Evolutionary conservation across 1,140 invertebrate species (phyloP).

Genomic region (Helicoverpa armigera): DNA sequence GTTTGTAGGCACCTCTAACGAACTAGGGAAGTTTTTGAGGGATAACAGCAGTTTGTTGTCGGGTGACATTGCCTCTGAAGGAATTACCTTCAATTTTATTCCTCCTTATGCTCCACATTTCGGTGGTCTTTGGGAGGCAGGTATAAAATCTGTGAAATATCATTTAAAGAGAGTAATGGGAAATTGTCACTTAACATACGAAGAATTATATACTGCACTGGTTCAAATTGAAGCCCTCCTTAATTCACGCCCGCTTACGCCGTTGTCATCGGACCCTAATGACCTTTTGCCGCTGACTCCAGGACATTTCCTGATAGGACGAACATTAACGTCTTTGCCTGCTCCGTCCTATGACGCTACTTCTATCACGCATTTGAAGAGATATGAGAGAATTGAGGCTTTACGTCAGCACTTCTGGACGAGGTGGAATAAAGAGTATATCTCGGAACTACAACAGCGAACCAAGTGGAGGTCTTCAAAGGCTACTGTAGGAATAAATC

Average conservation of each 20-base stretch:
- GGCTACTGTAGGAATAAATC: slow-evolving; percentile 19
- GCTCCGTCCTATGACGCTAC: not conserved
- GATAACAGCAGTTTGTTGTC: slow-evolving; percentile 46
- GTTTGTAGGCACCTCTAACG: slow-evolving; percentile 51
- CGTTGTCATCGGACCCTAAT: slow-evolving; percentile 54
- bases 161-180: slow-evolving; percentile 64
- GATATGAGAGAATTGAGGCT: slow-evolving; percentile 38
- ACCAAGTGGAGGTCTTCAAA: slow-evolving; percentile 49
- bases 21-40: slow-evolving; percentile 50
- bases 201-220: slow-evolving; percentile 61
- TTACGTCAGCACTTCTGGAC: slow-evolving; percentile 70
- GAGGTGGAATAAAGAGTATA: slow-evolving; percentile 74
- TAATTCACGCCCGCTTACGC: slow-evolving; percentile 66
- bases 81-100: slow-evolving; percentile 71
- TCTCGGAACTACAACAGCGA: slow-evolving; percentile 49
- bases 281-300: slow-evolving; percentile 58
- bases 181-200: slow-evolving; percentile 61
- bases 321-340: slow-evolving; percentile 61
- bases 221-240: slow-evolving; percentile 60
- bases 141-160: slow-evolving; percentile 67
- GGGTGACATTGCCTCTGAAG: slow-evolving; percentile 44
- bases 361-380: slow-evolving; percentile 55
- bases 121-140: no score
- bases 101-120: slow-evolving; percentile 68
- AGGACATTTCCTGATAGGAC: slow-evolving; percentile 69